Evolutionary conservation across 2,888 invertebrate genomes (phyloP), one percentile per base, ranked within the genome.

Genomic region (Hyppa rectilinea): DNA sequence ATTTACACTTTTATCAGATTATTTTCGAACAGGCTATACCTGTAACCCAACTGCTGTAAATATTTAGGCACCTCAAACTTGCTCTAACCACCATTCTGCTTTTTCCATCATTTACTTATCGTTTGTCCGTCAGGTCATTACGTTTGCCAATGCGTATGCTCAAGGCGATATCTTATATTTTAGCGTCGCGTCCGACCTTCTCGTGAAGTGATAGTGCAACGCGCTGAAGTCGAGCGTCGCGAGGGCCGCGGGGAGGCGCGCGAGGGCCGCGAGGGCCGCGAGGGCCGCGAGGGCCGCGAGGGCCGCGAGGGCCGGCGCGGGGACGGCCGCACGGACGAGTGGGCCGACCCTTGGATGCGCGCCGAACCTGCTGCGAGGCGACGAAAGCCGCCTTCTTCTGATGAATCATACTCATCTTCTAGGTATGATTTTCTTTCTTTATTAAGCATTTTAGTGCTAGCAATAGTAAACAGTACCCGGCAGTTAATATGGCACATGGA

Each of bases 341-440:
- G 99, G 99, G 98, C 98, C 53, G 99, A 99, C 95, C 99, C 99
- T 0, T 99, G 99, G 99, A 98, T 98, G 90, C 95, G 97, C 1
- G 96, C 97, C 49, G 97, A 97, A 78, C 93, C 96, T 10, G 96
- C 96, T 63, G 93, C 96, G 0, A 75, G 94, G 0, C 84, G 93
- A 4, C 88, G 94, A 47, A 88, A 93, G n/a, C 93, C 93, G 26
- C 94, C 92, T 0, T 94, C 95, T 7, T 94, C 95, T 0, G 95
- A 95, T 12, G 95, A 96, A 61, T 95, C 95, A 0, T 96, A 95
- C 81, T 95, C 96, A 2, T 95, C 95, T 2, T 93, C 96, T 34
- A 96, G 96, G 96, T 96, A 87, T 17, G 65, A 23, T 26, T 43
- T 49, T 73, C 20, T 36, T 50, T 63, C 20, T 60, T 59, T 34